A percentile compares a stretch with the other conserved stretches of the same genome.
Conservation (phyloP, 2,113 vertebrate species). For the Heliornis fulica region DNA sequence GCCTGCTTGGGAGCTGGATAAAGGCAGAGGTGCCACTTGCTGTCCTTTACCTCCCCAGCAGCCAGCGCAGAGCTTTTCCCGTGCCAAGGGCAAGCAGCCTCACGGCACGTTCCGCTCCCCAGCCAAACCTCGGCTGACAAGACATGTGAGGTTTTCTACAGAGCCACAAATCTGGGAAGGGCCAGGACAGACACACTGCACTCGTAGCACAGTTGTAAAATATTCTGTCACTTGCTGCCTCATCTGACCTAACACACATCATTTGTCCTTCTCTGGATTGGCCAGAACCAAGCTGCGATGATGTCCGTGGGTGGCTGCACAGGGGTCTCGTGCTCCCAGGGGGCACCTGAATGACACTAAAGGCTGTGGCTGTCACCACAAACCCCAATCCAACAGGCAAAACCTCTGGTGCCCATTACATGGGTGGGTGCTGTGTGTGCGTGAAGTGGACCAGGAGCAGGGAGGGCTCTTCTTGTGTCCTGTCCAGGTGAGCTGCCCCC, state of each 20-base stretch:
- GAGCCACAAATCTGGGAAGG: background rate
- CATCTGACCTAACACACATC: background rate
- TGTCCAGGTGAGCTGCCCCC: background rate
- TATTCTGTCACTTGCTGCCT: background rate
- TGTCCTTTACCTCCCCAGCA: background rate
- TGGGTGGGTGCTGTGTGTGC: background rate
- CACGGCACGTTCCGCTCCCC: background rate
- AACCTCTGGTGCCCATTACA: accelerated
- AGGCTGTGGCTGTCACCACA: background rate
- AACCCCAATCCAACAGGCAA: background rate
- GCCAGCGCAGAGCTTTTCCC: background rate
- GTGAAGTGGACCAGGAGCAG: background rate
- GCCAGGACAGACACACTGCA: background rate
- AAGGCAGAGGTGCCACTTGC: background rate
- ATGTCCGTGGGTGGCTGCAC: background rate
- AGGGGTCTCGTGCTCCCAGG: background rate
- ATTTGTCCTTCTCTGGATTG: background rate
- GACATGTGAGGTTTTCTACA: background rate
- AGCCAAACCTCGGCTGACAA: background rate
- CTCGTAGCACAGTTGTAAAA: background rate
- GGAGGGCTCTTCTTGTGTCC: background rate
- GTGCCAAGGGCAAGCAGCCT: background rate
- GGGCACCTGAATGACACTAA: background rate
- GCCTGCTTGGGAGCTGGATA: background rate
- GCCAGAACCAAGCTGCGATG: background rate